Conservation (phyloP, 2,113 vertebrate genomes). For the Octodon degus region DNA sequence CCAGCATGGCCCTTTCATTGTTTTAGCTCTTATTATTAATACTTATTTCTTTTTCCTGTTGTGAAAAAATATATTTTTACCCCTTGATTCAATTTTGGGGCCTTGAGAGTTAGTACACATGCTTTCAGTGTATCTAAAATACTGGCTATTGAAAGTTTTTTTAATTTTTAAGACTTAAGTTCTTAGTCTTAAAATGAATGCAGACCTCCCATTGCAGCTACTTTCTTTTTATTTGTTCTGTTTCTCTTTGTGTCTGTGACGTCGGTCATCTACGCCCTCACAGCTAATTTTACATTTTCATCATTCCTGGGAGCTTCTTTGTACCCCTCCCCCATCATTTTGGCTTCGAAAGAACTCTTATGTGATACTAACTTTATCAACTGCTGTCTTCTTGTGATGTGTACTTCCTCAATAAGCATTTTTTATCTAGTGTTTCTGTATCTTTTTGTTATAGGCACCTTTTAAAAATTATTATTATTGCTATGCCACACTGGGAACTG, state of each 20-base stretch:
- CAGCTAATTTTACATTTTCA: neutral
- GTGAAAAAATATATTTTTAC: constrained; percentile 27
- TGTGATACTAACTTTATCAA: neutral
- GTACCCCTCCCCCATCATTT: neutral
- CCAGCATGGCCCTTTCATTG: neutral
- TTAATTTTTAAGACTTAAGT: constrained; percentile 29
- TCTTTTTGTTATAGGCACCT: neutral
- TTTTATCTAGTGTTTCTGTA: neutral
- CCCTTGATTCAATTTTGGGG: constrained; percentile 16
- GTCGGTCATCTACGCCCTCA: neutral
- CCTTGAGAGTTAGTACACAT: neutral
- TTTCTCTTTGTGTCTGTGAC: constrained; percentile 31
- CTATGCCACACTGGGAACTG: neutral
- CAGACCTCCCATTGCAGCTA: neutral
- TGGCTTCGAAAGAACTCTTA: neutral
- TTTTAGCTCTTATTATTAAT: constrained; percentile 8
- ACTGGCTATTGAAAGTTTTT: neutral
- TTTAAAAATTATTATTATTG: neutral
- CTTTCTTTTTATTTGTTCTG: neutral
- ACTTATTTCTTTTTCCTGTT: constrained; percentile 32
- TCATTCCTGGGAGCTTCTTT: neutral
- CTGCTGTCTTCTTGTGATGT: neutral
- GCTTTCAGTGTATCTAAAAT: neutral
- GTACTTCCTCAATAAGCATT: neutral
- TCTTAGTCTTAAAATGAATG: neutral